Evolutionary conservation across 2,113 vertebrate genomes (phyloP).

Genomic region (Silurus asotus): DNA sequence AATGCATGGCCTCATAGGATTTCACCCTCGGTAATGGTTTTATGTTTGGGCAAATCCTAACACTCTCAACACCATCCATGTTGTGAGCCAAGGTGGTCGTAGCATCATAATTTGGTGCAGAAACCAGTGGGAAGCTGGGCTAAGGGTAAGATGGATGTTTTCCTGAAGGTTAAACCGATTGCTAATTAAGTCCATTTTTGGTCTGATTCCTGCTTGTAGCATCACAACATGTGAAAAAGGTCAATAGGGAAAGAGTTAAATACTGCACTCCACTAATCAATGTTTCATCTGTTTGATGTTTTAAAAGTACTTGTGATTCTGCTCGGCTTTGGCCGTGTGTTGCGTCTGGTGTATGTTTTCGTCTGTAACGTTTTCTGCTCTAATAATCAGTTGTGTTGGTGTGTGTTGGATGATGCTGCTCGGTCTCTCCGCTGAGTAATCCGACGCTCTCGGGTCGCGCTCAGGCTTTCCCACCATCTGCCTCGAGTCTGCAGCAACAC

Average conservation of each 20-base stretch:
- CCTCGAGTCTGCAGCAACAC: slow-evolving; percentile 57
- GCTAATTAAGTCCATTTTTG: neutral
- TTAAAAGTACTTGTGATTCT: neutral
- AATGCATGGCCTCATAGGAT: neutral
- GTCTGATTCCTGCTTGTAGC: neutral
- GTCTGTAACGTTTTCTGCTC: slow-evolving; percentile 1
- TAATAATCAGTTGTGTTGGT: slow-evolving; percentile 36
- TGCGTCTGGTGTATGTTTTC: neutral
- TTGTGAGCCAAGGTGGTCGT: neutral
- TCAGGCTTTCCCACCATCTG: slow-evolving; percentile 69
- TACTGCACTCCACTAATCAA: neutral
- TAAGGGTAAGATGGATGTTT: neutral
- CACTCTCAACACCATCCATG: neutral
- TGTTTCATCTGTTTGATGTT: neutral
- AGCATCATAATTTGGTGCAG: neutral
- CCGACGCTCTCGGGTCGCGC: slow-evolving; percentile 69
- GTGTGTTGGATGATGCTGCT: slow-evolving; percentile 42
- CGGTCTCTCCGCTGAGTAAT: slow-evolving; percentile 65
- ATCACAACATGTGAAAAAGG: neutral
- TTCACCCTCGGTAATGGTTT: neutral
- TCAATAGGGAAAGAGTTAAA: neutral
- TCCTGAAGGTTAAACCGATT: neutral
- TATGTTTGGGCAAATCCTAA: neutral
- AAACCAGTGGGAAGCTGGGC: neutral
- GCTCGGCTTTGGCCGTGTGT: neutral